These are phyloP conservation scores for Trematomus loennbergii DNA, from an alignment of 2,113 vertebrate species.

Conservation along the genomic window DNA sequence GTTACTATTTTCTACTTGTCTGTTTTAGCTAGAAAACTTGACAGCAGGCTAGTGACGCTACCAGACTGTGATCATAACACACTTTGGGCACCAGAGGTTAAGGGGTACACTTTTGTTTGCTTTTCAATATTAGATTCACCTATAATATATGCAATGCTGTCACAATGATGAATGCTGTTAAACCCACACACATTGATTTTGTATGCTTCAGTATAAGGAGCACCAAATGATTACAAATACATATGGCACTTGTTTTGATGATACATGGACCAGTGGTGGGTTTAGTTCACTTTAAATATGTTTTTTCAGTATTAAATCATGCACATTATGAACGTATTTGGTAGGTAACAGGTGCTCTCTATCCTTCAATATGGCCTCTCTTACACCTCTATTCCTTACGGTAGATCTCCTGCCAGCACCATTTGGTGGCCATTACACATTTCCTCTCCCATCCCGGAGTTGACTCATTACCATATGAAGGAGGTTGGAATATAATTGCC, in stretches of 20 bases:
- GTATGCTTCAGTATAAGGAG: slow-evolving; percentile 27
- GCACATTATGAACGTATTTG: neutral
- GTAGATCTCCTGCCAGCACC: slow-evolving; percentile 18
- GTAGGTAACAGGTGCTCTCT: neutral
- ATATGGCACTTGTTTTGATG: neutral
- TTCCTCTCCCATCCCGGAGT: slow-evolving; percentile 49
- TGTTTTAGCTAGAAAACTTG: no score
- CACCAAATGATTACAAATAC: slow-evolving; percentile 41
- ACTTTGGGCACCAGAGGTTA: neutral
- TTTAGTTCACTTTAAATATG: neutral
- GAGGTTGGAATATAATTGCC: slow-evolving; percentile 72
- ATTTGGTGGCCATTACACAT: slow-evolving; percentile 47
- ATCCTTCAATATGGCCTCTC: neutral
- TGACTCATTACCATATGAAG: slow-evolving; percentile 80
- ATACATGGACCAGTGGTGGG: neutral
- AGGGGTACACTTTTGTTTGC: slow-evolving; percentile 10
- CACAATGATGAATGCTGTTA: slow-evolving; percentile 54
- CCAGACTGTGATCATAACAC: no score
- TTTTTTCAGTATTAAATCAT: neutral
- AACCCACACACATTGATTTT: slow-evolving; percentile 48
- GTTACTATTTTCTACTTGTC: no score
- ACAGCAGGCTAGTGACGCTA: no score
- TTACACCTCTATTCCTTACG: neutral
- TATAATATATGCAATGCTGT: slow-evolving; percentile 58
- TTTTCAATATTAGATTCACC: slow-evolving; percentile 21